Evolutionary conservation across 2,113 vertebrate species (phyloP), one percentile per base, ranked within the genome.

Genomic region (Corythornis vintsioides): DNA sequence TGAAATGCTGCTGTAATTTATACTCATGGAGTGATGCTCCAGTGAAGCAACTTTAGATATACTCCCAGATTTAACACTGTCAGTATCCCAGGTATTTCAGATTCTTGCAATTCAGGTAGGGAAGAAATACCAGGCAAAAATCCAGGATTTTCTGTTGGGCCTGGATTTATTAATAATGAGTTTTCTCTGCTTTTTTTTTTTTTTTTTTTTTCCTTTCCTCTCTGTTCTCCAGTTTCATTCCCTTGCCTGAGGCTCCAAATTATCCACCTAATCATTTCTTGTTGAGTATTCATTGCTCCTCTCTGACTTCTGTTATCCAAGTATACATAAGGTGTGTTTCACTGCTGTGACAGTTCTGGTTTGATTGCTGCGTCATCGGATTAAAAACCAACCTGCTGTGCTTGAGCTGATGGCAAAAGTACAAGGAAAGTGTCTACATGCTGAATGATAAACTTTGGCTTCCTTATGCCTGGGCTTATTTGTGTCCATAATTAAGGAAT

Each of bases 341-440:
- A 60, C 67, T 94, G 74, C 94, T 4, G 0, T 94, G 90, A 90
- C 78, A 77, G 71, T 92, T 96, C 81, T 87, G 52, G 29, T 42
- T 74, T 92, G 89, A 84, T 92, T 90, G 86, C 84, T 93, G 59
- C 64, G 83, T 93, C 77, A 93, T 93, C 86, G 87, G 89, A 94
- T 96, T 38, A 70, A 85, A 85, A 87, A 66, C 42, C 59, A 86
- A 93, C 89, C 77, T 90, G 19, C 59, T 84, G 96, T 86, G 83
- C 45, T 94, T 92, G 42, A 72, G 13, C 19, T 89, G 77, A 86
- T 89, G 92, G 91, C 77, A 87, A 52, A 87, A 77, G 55, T 73
- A 94, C 77, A 95, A 87, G 84, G 63, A 77, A 93, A 93, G 40
- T 94, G n/a, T 85, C 73, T 92, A 85, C 47, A 77, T 56, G 42